Evolutionary conservation across 1,140 invertebrate genomes (phyloP).

Genomic region (Drosophila guanche): DNA sequence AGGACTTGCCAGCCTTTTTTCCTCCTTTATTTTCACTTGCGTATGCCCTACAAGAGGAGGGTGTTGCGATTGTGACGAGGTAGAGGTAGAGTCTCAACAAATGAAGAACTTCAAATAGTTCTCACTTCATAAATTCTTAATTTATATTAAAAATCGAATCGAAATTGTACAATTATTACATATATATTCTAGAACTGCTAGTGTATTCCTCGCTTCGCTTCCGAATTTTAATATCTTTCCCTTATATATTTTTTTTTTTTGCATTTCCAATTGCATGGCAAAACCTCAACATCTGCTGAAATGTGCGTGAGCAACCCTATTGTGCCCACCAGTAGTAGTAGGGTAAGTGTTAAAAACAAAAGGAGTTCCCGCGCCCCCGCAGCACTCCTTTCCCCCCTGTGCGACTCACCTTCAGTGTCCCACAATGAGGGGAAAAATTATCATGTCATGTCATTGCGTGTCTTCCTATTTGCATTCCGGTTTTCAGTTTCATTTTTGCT

Average conservation of each 20-base stretch:
- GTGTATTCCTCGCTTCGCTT: neutral
- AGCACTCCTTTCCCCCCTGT: neutral
- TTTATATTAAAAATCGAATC: no score
- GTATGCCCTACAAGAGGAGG: no score
- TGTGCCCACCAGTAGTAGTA: constrained; percentile 32
- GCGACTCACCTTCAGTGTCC: constrained; percentile 28
- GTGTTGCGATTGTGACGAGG: no score
- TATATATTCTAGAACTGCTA: no score
- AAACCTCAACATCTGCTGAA: constrained; percentile 75
- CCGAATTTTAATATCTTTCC: constrained; percentile 1
- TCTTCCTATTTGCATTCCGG: constrained; percentile 65
- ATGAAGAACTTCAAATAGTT: no score
- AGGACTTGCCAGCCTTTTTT: no score
- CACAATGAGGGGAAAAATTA: constrained; percentile 64
- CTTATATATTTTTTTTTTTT: constrained; percentile 33
- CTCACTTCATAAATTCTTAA: no score
- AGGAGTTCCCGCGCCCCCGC: constrained; percentile 46
- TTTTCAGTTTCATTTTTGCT: constrained; percentile 34
- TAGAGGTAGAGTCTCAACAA: no score
- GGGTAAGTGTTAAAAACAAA: constrained; percentile 76
- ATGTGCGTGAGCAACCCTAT: constrained; percentile 64
- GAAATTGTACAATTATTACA: no score
- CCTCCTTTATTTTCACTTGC: no score
- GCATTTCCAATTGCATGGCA: constrained; percentile 51
- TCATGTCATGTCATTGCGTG: constrained; percentile 67